Conservation (phyloP, 2,888 invertebrate genomes). For the Cremastinae sp. region DNA sequence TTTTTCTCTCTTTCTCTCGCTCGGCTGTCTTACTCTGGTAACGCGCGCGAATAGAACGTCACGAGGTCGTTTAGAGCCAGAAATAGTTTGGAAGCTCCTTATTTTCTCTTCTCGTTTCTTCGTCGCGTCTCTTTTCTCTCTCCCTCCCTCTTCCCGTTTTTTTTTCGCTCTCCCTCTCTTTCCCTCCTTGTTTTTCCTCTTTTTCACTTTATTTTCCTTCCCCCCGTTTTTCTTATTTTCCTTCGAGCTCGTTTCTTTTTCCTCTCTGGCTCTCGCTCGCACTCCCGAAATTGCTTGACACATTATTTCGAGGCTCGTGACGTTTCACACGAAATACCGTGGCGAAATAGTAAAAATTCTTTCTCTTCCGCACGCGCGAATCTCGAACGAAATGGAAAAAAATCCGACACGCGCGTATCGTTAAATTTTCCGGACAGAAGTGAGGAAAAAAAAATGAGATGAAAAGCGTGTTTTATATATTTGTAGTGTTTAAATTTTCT, state of each 20-base stretch:
- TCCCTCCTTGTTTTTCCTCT: slow-evolving; percentile 7
- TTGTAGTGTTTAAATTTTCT: background rate
- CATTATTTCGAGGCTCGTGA: slow-evolving; percentile 41
- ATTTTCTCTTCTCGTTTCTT: slow-evolving; percentile 69
- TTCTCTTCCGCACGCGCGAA: background rate
- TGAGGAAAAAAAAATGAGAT: too few species aligned
- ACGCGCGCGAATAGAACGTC: slow-evolving; percentile 68
- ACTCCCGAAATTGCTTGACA: slow-evolving; percentile 6
- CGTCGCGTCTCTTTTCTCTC: slow-evolving; percentile 59
- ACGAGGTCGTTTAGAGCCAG: slow-evolving; percentile 74
- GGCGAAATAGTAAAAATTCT: slow-evolving; percentile 9
- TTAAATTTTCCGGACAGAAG: too few species aligned
- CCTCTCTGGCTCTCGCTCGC: slow-evolving; percentile 4
- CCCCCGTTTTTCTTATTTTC: slow-evolving; percentile 8
- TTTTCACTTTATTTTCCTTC: slow-evolving; percentile 5
- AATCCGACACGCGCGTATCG: too few species aligned
- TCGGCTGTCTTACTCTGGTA: slow-evolving; percentile 18
- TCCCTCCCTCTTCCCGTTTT: slow-evolving; percentile 45
- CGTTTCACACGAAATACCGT: background rate
- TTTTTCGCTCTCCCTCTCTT: slow-evolving; percentile 37
- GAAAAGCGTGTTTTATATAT: background rate
- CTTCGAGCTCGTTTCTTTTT: slow-evolving; percentile 7
- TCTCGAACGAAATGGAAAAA: too few species aligned
- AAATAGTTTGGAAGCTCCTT: slow-evolving; percentile 75
- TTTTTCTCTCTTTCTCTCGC: background rate